Base-by-base conservation (phyloP, 2,888 invertebrate genomes). In the Aporophyla lueneburgensis region DNA sequence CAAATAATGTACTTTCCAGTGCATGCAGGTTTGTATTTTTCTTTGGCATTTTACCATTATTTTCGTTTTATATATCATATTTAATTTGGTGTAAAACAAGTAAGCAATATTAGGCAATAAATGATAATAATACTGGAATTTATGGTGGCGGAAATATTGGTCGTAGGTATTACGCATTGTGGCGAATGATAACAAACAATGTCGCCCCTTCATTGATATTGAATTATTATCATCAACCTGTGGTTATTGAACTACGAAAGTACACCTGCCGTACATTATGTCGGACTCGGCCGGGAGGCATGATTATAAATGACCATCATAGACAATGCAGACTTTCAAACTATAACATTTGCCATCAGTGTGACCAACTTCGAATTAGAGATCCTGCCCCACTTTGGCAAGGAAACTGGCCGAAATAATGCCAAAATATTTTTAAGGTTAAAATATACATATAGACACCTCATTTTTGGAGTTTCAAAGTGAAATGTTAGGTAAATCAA, bases 221-320 rank as follows among this genome's bases (percentile, higher is more conserved):
- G 62, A 56, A 54, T 16, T 80, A 27, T 56, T 71, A 51, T 59
- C 43, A 73, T 58, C n/a, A 80, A 71, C 51, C 53, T 80, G 53
- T 63, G 46, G 24, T 51, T 21, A 74, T 43, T 69, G n/a, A 51
- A 56, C 27, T 62, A 49, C 9, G 14, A 51, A 70, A 43, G 16
- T 62, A 62, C 49, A 62, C 5, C 40, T 51, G n/a, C 46, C 33
- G 4, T 51, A 40, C n/a, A 53, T 53, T 33, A 56, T 24, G 16
- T 46, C 12, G 12, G 27, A 49, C 53, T 24, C 24, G 6, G 3
- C 1, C 24, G 10, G 0, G 5, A 54, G 14, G 27, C 51, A 56
- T 33, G 12, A 33, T 54, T 19, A 46, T 49, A 46, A 24, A 9
- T 71, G 10, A 53, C 19, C 49, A n/a, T 33, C 77, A 63, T 69